These are phyloP conservation scores for Cerastoderma edule DNA, from an alignment of 2,888 invertebrate species.

Conservation along the genomic window DNA sequence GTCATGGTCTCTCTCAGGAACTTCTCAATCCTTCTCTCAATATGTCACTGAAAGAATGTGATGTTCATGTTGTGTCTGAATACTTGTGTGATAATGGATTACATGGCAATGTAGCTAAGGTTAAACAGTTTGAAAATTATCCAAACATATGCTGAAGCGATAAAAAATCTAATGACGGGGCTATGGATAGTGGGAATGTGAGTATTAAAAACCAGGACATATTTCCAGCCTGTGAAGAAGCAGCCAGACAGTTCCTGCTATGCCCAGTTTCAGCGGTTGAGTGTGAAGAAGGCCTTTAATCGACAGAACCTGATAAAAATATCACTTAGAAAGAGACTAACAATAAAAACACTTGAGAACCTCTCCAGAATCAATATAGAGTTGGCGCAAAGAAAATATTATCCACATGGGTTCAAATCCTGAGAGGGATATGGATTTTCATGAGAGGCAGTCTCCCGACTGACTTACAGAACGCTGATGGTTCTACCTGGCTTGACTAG, in stretches of 20 bases:
- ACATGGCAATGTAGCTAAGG: not conserved
- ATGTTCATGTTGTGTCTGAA: conserved; percentile 5
- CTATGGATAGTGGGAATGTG: not conserved
- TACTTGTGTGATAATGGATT: conserved; percentile 1
- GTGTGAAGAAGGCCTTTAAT: not conserved
- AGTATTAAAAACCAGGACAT: not conserved
- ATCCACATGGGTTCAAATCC: too few species aligned
- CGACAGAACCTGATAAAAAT: not conserved
- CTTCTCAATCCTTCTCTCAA: not conserved
- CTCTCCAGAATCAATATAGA: not conserved
- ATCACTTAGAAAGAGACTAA: not conserved
- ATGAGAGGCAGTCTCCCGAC: too few species aligned
- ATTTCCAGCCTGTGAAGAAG: conserved; percentile 1
- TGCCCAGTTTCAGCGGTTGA: not conserved
- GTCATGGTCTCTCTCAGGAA: not conserved
- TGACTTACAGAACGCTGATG: too few species aligned
- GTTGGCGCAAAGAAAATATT: not conserved
- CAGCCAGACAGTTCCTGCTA: not conserved
- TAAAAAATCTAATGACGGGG: not conserved
- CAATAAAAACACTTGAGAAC: not conserved
- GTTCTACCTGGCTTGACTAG: too few species aligned
- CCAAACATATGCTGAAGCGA: not conserved
- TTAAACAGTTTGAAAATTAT: not conserved
- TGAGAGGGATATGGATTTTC: too few species aligned
- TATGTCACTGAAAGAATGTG: not conserved